phyloP scores from a whole-genome alignment of 2,113 vertebrate genomes.

The Tylochromis polylepis region DNA sequence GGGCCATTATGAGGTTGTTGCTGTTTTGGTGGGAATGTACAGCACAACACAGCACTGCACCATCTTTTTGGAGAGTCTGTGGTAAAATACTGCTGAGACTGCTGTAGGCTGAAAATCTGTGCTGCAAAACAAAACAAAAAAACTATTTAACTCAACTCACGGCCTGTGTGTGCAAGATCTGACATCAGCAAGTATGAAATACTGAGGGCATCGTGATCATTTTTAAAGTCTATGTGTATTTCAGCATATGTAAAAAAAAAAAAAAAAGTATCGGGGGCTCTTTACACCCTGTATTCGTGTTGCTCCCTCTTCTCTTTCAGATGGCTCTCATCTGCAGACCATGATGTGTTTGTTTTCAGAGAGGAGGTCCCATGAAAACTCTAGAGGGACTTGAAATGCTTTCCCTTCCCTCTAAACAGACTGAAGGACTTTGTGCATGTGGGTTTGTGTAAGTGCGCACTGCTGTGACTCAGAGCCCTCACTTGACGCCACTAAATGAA shows the following conservation, averaged over 20 bases:
- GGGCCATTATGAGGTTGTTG: neutral
- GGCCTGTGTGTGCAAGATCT: neutral
- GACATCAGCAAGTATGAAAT: neutral
- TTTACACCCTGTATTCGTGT: neutral
- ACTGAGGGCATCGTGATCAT: neutral
- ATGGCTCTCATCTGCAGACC: slow-evolving; percentile 17
- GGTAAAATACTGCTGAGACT: neutral
- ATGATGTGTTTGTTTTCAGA: slow-evolving; percentile 60
- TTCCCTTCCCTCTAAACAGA: slow-evolving; percentile 22
- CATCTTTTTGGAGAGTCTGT: neutral
- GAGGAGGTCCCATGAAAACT: slow-evolving; percentile 23
- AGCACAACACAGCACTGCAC: neutral
- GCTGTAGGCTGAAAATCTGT: neutral
- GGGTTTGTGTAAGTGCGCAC: neutral
- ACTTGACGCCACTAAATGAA: neutral
- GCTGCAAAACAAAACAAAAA: neutral
- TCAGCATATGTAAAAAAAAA: neutral
- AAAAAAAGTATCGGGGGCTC: neutral
- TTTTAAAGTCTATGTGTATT: neutral
- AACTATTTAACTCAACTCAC: neutral
- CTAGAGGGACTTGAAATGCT: slow-evolving; percentile 32
- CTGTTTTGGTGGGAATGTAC: slow-evolving; percentile 1
- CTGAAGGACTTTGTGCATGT: neutral
- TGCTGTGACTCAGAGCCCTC: neutral
- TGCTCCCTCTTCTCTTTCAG: neutral